Percentiles rank a stretch among this genome's conserved stretches.
phyloP scores from a whole-genome alignment of 2,888 invertebrate species.

The Ophion slaviceki region DNA sequence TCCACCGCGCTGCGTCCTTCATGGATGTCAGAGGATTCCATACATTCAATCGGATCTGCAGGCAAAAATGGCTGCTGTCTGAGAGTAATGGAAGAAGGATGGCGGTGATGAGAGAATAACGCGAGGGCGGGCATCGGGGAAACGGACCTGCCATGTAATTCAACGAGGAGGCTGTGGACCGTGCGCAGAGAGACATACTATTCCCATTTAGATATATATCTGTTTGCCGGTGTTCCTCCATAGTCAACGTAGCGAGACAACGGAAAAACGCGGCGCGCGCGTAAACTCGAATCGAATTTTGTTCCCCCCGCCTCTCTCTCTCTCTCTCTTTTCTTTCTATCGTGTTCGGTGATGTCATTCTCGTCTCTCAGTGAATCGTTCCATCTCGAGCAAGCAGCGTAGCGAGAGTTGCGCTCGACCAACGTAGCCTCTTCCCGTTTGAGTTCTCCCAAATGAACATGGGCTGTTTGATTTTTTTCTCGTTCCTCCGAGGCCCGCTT shows the following conservation, averaged over 20 bases:
- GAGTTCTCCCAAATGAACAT: conserved; percentile 50
- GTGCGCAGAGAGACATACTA: conserved; percentile 23
- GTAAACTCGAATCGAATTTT: conserved; percentile 63
- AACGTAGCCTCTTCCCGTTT: conserved; percentile 29
- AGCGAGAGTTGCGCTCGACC: conserved; percentile 5
- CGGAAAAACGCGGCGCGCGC: conserved; percentile 49
- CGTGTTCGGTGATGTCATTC: conserved; percentile 4
- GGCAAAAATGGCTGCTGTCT: background rate
- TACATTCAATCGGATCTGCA: conserved; percentile 27
- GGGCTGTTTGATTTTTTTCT: conserved; percentile 53
- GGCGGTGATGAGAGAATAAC: conserved; percentile 15
- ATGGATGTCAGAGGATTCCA: conserved; percentile 25
- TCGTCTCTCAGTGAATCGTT: conserved; percentile 41
- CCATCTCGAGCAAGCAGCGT: conserved; percentile 26
- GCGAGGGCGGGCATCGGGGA: conserved; percentile 23
- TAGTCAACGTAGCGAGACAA: conserved; percentile 18
- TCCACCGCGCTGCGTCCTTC: background rate
- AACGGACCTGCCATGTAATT: conserved; percentile 49
- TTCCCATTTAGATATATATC: conserved; percentile 21
- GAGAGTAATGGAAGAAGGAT: conserved; percentile 16
- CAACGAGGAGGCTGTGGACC: conserved; percentile 18
- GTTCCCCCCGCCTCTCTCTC: no score
- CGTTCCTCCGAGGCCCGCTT: conserved; percentile 6
- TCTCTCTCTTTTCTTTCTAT: conserved; percentile 15
- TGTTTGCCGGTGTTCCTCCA: background rate